These are phyloP conservation scores for Germaria angustata DNA, from an alignment of 2,888 invertebrate species.

Conservation along the genomic window DNA sequence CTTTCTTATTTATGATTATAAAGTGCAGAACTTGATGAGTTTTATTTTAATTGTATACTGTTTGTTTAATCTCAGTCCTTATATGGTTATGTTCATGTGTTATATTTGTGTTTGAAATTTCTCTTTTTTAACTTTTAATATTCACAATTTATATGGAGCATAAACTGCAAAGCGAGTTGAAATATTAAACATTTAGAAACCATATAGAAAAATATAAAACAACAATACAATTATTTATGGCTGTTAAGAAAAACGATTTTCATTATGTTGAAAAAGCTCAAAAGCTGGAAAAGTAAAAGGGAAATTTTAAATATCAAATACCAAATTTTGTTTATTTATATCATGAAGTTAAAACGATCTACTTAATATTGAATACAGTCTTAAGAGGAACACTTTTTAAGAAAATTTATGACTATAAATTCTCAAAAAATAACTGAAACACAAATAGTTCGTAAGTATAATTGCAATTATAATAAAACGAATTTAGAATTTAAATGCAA, in stretches of 20 bases:
- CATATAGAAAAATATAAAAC: constrained; percentile 33
- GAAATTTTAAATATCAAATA: neutral
- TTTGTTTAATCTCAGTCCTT: constrained; percentile 10
- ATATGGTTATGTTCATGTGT: neutral
- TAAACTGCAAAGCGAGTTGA: constrained; percentile 58
- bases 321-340: no score
- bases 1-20: neutral
- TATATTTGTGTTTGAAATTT: constrained; percentile 9
- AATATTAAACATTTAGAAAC: constrained; percentile 36
- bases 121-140: neutral
- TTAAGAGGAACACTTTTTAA: no score
- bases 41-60: neutral
- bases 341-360: no score
- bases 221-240: constrained; percentile 64
- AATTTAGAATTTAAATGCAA: no score
- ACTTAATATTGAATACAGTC: no score
- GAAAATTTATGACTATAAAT: no score
- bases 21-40: no score
- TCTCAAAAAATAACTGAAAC: no score
- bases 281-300: neutral
- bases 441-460: no score
- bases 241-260: constrained; percentile 50
- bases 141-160: constrained; percentile 58
- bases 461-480: no score
- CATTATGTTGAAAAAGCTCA: neutral